A percentile compares a stretch with the other conserved stretches of the same genome.
Conservation (phyloP, 2,797 vertebrate genomes). For the Phataginus tetradactyla region DNA sequence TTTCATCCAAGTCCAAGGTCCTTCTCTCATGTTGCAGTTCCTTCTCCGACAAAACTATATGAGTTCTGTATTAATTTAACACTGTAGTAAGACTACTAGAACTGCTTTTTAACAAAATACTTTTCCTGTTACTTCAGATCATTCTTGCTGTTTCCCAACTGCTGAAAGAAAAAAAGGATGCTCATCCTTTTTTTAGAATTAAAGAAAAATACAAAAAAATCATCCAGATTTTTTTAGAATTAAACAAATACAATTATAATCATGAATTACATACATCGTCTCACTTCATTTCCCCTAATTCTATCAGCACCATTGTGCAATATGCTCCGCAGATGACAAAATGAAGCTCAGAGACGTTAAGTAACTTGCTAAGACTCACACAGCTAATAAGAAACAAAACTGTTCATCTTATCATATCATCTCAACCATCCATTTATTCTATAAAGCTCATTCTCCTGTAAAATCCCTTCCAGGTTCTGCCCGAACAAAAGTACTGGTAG, state of each 20-base stretch:
- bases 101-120: background rate
- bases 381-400: background rate
- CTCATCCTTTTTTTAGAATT: background rate
- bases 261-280: background rate
- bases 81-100: background rate
- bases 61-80: background rate
- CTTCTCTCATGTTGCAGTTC: background rate
- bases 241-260: background rate
- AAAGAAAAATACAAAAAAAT: no score
- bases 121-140: background rate
- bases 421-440: background rate
- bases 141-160: background rate
- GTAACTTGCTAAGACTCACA: background rate
- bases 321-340: background rate
- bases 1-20: background rate
- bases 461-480: background rate
- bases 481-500: background rate
- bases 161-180: background rate
- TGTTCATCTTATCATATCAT: background rate
- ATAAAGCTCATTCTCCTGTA: background rate
- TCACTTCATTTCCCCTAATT: background rate
- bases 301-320: background rate
- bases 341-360: background rate
- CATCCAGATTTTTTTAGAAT: no score
- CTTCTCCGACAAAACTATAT: background rate